Evolutionary conservation across 2,888 invertebrate species (phyloP), one percentile per base, ranked within the genome.

Genomic region (Chironomus tentans): DNA sequence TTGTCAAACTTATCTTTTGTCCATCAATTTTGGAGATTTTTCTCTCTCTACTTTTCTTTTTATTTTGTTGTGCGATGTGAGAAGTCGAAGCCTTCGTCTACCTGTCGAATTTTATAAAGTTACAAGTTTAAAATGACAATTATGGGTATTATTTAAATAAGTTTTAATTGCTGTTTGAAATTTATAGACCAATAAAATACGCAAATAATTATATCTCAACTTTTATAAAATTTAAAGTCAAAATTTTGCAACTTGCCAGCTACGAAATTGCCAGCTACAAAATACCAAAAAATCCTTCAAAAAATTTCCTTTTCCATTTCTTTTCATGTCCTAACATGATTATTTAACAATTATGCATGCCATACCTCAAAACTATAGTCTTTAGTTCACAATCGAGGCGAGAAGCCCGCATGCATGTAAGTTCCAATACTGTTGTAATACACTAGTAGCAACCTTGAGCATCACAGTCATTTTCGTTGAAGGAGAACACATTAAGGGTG

Each of bases 1-100:
- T 72, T 72, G 72, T 72, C 18, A 62, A 50, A 61, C 72, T 71
- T 71, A 71, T 70, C 70, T 70, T 70, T 70, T 70, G 70, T 70
- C 48, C 70, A 70, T 47, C 70, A 47, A 70, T 47, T 70, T 70
- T 10, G 3, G 18, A n/a, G 24, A 50, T 72, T 28, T 72, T 15
- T 61, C 7, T 48, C 50, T 72, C 18, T 61, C 10, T 72, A n/a
- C 22, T 62, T 65, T 38, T 10, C 7, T 38, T 10, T 10, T 38
- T 38, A 1, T 10, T 38, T 38, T 10, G 65, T 21, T 21, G 18
- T 65, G 65, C 18, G 65, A 65, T 65, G 65, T 38, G 10, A n/a
- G n/a, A n/a, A n/a, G n/a, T n/a, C n/a, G n/a, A n/a, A n/a, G n/a
- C 10, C 65, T 65, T 22, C 22, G 6, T 22, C 10, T 15, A 68